These are phyloP conservation scores for Centrocercus urophasianus DNA, from an alignment of 2,113 vertebrate genomes.

Conservation along the genomic window DNA sequence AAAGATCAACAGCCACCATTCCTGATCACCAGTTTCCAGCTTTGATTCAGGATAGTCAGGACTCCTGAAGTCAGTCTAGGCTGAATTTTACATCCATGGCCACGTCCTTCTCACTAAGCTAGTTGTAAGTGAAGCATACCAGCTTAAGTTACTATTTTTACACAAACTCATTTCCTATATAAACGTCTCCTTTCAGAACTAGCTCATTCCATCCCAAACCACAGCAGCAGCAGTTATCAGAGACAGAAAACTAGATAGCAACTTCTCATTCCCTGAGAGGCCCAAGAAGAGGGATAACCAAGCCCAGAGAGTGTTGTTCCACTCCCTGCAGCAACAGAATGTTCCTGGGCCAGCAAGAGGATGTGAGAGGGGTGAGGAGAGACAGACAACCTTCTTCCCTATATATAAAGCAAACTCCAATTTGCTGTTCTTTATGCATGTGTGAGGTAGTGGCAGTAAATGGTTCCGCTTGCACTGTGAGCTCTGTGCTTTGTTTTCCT, in stretches of 20 bases:
- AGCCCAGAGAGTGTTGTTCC: background rate
- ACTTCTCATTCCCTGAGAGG: background rate
- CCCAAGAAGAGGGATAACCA: background rate
- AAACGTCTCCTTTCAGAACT: background rate
- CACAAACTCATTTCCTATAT: background rate
- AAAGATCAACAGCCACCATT: background rate
- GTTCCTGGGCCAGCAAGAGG: rapidly evolving
- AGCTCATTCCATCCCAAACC: background rate
- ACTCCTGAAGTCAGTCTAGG: background rate
- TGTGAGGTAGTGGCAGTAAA: background rate
- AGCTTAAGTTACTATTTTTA: background rate
- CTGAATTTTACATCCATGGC: background rate
- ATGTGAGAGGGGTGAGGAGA: rapidly evolving
- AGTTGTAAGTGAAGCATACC: background rate
- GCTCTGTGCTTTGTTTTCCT: background rate
- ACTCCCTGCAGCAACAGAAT: background rate
- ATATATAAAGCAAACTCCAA: background rate
- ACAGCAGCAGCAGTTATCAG: background rate
- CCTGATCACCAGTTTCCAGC: background rate
- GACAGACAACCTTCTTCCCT: background rate
- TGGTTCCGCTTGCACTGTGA: background rate
- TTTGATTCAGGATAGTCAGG: background rate
- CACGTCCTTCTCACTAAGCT: background rate
- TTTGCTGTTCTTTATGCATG: background rate
- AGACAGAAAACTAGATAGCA: background rate